Evolutionary conservation across 2,113 vertebrate species (phyloP).

Genomic region (Grus americana): DNA sequence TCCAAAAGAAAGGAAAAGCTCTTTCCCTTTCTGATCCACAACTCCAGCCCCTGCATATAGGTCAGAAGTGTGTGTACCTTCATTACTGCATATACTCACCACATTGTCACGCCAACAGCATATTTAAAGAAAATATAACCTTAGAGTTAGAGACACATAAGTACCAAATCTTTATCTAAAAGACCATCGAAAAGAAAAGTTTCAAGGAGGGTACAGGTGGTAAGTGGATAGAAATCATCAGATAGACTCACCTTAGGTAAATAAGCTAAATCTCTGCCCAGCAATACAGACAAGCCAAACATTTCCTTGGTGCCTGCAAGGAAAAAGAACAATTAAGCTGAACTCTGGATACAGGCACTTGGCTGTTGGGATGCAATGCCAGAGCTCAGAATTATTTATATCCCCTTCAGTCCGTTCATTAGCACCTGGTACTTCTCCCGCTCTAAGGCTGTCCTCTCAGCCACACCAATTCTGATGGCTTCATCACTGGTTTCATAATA

Average conservation of each 20-base stretch:
- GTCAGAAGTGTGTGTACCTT: rapidly evolving
- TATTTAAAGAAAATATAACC: not conserved
- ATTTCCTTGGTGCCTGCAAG: not conserved
- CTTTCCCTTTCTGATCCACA: not conserved
- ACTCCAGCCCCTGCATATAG: not conserved
- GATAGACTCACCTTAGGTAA: not conserved
- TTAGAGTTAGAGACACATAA: not conserved
- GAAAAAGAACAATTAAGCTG: not conserved
- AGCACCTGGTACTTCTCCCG: not conserved
- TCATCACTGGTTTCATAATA: not conserved
- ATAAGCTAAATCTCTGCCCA: not conserved
- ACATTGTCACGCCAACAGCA: not conserved
- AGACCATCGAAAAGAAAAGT: not conserved
- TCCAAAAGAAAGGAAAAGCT: not conserved
- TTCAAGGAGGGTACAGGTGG: not conserved
- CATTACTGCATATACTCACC: not conserved
- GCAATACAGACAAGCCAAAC: not conserved
- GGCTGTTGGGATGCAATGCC: not conserved
- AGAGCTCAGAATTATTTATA: not conserved
- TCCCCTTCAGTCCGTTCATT: not conserved
- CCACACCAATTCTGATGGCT: not conserved
- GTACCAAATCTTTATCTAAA: not conserved
- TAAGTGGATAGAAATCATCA: not conserved
- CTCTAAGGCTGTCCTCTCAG: not conserved
- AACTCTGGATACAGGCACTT: not conserved